A percentile compares a stretch with the other conserved stretches of the same genome.
phyloP scores from a whole-genome alignment of 2,113 vertebrate species.

The Hyaena hyaena region DNA sequence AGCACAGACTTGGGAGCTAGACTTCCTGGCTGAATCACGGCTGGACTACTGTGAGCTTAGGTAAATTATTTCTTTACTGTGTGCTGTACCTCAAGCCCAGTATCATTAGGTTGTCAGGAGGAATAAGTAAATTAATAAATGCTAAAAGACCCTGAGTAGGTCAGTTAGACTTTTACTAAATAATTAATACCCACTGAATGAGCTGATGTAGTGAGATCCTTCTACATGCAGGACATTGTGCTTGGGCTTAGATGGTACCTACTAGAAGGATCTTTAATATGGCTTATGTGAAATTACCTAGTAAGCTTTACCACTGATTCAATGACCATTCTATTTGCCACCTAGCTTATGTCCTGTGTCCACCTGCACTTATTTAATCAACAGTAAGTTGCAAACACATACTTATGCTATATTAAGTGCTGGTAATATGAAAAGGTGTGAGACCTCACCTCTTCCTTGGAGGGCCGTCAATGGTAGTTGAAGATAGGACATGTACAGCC shows the following conservation, averaged over 20 bases:
- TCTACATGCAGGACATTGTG: not conserved
- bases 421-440: not conserved
- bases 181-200: not conserved
- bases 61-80: not conserved
- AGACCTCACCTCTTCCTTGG: not conserved
- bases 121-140: not conserved
- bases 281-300: not conserved
- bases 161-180: slow-evolving; percentile 9
- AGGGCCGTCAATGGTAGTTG: not conserved
- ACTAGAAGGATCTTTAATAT: not conserved
- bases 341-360: not conserved
- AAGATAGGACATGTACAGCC: not conserved
- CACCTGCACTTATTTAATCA: not conserved
- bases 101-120: not conserved
- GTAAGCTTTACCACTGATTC: not conserved
- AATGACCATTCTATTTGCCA: not conserved
- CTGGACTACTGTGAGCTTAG: not conserved
- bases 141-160: not conserved
- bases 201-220: not conserved
- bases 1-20: not conserved
- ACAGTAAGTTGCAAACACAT: not conserved
- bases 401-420: not conserved
- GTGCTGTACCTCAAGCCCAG: not conserved
- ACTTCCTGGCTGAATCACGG: not conserved
- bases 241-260: not conserved